phyloP scores from a whole-genome alignment of 2,888 invertebrate genomes.

The Calliopum simillimum region DNA sequence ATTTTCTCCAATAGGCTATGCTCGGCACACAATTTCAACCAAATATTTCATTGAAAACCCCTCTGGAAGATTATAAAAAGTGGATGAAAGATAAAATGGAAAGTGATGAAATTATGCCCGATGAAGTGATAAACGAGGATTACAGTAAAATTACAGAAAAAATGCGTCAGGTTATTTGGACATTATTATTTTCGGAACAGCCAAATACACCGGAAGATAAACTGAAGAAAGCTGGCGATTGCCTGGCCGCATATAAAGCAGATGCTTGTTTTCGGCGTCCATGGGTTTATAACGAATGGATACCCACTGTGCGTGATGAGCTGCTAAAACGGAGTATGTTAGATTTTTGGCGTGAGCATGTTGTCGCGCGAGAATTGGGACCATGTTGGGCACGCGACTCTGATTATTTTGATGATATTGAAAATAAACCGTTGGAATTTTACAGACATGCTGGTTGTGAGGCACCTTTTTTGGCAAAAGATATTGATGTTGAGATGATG shows the following conservation, averaged over 20 bases:
- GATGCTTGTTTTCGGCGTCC: conserved; percentile 60
- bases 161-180: conserved; percentile 55
- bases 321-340: conserved; percentile 53
- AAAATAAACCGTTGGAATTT: conserved; percentile 54
- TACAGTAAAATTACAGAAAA: conserved; percentile 50
- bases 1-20: too few species aligned
- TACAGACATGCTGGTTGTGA: conserved; percentile 52
- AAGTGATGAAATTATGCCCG: conserved; percentile 50
- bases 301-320: conserved; percentile 57
- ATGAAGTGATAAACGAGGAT: conserved; percentile 49
- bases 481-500: too few species aligned
- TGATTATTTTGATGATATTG: conserved; percentile 56
- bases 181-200: conserved; percentile 51
- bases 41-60: conserved; percentile 43
- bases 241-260: conserved; percentile 63
- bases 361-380: conserved; percentile 58
- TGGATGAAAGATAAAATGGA: conserved; percentile 51
- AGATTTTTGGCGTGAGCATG: conserved; percentile 60
- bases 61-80: conserved; percentile 52
- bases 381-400: conserved; percentile 59
- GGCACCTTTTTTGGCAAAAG: conserved; percentile 8
- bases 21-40: conserved; percentile 30
- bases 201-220: conserved; percentile 17
- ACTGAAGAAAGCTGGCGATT: conserved; percentile 50
- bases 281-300: conserved; percentile 62